A percentile compares a stretch with the other conserved stretches of the same genome.
These are phyloP conservation scores for Champsocephalus gunnari DNA, from an alignment of 2,797 vertebrate genomes.

Conservation along the genomic window DNA sequence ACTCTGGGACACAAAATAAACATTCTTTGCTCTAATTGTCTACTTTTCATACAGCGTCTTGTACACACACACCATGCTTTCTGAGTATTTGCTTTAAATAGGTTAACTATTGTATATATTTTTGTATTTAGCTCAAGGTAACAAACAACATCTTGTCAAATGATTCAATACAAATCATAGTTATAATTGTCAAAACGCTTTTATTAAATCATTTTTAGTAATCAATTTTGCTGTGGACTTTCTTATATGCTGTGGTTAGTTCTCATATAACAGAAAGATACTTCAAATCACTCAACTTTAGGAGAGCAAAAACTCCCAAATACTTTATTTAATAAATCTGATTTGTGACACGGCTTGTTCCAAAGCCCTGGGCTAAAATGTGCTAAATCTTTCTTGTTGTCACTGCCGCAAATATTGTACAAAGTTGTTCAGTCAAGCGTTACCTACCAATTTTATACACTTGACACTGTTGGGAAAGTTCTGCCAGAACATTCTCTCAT, in stretches of 20 bases:
- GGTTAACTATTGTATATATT: background rate
- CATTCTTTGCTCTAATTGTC: background rate
- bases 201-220: background rate
- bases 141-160: background rate
- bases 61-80: background rate
- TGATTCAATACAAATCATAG: background rate
- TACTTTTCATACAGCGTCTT: background rate
- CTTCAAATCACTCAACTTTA: background rate
- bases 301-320: background rate
- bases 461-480: constrained; percentile 1
- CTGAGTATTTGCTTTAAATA: background rate
- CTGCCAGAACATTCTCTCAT: background rate
- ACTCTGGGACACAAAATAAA: constrained; percentile 20
- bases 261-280: background rate
- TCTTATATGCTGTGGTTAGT: background rate
- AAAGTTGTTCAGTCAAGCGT: constrained; percentile 12
- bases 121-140: no score
- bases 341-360: background rate
- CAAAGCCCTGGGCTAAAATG: constrained; percentile 1
- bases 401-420: constrained; percentile 1
- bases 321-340: constrained; percentile 16
- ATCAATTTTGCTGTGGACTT: background rate
- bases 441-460: constrained; percentile 3
- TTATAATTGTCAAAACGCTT: constrained; percentile 6
- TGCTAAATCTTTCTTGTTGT: background rate